phyloP scores from a whole-genome alignment of 2,113 vertebrate species.

The Gnathonemus echidnorhynchus region DNA sequence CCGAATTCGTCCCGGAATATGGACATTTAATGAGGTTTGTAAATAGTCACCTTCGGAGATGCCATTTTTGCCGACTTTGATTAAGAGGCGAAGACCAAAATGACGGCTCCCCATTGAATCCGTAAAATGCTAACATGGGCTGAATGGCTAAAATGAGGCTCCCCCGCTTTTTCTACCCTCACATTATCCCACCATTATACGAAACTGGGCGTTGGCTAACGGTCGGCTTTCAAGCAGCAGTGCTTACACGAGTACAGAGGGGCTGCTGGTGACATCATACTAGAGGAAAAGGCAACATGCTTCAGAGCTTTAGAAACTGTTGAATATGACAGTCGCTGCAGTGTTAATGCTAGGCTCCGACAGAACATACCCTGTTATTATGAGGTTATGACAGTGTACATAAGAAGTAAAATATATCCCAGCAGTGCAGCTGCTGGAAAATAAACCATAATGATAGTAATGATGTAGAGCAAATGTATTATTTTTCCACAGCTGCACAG shows the following conservation, averaged over 20 bases:
- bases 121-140: not conserved
- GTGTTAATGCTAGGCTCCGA: not conserved
- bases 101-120: not conserved
- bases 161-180: not conserved
- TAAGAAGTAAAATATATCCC: not conserved
- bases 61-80: not conserved
- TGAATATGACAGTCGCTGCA: not conserved
- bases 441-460: not conserved
- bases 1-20: not conserved
- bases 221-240: not conserved
- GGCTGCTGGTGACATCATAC: not conserved
- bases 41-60: not conserved
- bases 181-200: not conserved
- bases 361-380: not conserved
- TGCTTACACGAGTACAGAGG: not conserved
- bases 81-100: not conserved
- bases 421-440: not conserved
- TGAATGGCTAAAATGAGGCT: not conserved
- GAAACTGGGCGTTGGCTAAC: not conserved
- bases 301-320: not conserved
- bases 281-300: not conserved
- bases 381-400: not conserved
- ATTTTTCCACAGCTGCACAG: not conserved
- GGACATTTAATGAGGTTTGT: not conserved
- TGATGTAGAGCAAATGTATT: not conserved